A percentile compares a stretch with the other conserved stretches of the same genome.
These are phyloP conservation scores for Picus viridis DNA, from an alignment of 2,797 vertebrate genomes.

Conservation along the genomic window DNA sequence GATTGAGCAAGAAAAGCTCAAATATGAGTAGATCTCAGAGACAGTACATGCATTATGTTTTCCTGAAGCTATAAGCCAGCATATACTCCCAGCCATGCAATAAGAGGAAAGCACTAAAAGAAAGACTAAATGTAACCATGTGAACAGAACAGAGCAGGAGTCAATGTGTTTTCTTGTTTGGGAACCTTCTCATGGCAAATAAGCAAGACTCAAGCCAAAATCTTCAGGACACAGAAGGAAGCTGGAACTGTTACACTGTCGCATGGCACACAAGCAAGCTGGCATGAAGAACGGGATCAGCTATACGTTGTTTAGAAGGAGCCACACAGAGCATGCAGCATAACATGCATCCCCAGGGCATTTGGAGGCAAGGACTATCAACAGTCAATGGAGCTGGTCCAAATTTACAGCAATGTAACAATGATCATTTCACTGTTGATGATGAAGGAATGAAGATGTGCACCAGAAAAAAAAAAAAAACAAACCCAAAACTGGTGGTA, in stretches of 20 bases:
- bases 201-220: conserved; percentile 43
- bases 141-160: conserved; percentile 21
- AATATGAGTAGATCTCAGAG: conserved; percentile 20
- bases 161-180: conserved; percentile 55
- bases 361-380: conserved; percentile 13
- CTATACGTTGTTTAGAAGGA: conserved; percentile 38
- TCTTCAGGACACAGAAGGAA: conserved; percentile 53
- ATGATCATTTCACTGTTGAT: not conserved
- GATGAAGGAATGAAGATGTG: not conserved
- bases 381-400: conserved; percentile 29
- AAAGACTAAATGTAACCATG: conserved; percentile 31
- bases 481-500: not conserved
- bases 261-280: conserved; percentile 23
- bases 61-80: not conserved
- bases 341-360: conserved; percentile 21
- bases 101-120: conserved; percentile 14
- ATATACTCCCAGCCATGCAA: not conserved
- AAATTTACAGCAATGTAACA: conserved; percentile 9
- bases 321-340: conserved; percentile 15
- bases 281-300: conserved; percentile 19
- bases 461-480: not conserved
- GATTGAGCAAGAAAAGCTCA: not conserved
- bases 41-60: conserved; percentile 6
- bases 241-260: not conserved
- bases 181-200: conserved; percentile 57